Base-by-base conservation (phyloP, 2,113 vertebrate species). In the Odocoileus hemionus region DNA sequence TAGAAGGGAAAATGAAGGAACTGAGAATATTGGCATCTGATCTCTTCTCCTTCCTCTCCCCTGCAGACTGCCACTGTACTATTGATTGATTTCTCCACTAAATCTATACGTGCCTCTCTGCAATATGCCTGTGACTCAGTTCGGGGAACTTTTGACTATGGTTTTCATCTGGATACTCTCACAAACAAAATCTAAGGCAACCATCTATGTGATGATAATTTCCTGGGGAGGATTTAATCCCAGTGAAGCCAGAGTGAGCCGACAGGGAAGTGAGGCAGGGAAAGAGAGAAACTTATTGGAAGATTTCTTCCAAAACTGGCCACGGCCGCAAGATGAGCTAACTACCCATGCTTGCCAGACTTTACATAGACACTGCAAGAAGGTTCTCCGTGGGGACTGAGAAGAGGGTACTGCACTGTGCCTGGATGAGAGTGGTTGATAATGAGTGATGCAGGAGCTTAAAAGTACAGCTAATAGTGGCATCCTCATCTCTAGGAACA, bases 101-200 rank as follows among this genome's bases (percentile, higher is more conserved):
- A 64, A 13, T 76, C 7, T 82, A 33, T 26, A 25, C 2, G 70
- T 55, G 25, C 36, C 47, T 7, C 50, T 82, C 10, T 83, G 7
- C 45, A 28, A 7, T 17, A 61, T 25, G 26, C 45, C 30, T 85
- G 47, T 55, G 36, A 74, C 25, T 55, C 19, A 30, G 8, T 39
- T 28, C 2, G 6, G 8, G 15, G 3, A 39, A 28, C 6, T 45
- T 86, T 30, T 2, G 52, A 10, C 28, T 74, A 6, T 58, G 33
- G 14, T 84, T 80, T 91, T 60, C 80, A 8, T 28, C 3, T 43
- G 1, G 50, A 58, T 70, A 33, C 4, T 58, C 57, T 45, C 57
- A 33, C 47, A 96, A 93, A 79, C 33, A 58, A 80, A 80, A 25
- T 15, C 2, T 79, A 84, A 50, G 47, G 33, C n/a, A 76, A 93